Percentiles rank a stretch among this genome's conserved stretches.
Evolutionary conservation across 2,797 vertebrate genomes (phyloP).

Genomic region (Mus minutoides): DNA sequence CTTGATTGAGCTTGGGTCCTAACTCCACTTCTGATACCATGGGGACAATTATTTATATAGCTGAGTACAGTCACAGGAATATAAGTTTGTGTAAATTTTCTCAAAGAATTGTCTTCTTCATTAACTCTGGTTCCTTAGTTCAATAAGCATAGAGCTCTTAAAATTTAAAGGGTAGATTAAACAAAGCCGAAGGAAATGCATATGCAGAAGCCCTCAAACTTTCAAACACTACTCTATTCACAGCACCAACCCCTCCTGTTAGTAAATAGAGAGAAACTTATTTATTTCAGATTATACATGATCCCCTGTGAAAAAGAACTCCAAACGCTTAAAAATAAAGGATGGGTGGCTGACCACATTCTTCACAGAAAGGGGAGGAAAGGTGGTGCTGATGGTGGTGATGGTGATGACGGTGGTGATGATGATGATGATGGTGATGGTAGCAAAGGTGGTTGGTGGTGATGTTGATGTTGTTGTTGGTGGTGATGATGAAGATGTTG

Average conservation of each 20-base stretch:
- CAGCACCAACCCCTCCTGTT: background rate
- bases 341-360: background rate
- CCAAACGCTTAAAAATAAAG: constrained; percentile 6
- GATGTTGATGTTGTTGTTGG: no score
- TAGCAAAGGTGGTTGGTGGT: no score
- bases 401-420: no score
- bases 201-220: background rate
- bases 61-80: background rate
- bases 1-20: background rate
- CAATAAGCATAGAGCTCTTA: background rate
- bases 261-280: background rate
- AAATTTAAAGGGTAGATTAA: background rate
- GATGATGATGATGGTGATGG: no score
- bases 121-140: constrained; percentile 32
- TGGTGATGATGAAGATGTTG: background rate
- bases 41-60: background rate
- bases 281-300: constrained; percentile 5
- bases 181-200: background rate
- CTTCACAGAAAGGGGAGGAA: constrained; percentile 7
- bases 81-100: constrained; percentile 20
- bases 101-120: constrained; percentile 16
- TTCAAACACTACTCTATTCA: background rate
- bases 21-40: background rate
- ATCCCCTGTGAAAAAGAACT: constrained; percentile 9
- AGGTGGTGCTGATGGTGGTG: no score